phyloP scores from a whole-genome alignment of 2,888 invertebrate genomes.

The Automeris io region DNA sequence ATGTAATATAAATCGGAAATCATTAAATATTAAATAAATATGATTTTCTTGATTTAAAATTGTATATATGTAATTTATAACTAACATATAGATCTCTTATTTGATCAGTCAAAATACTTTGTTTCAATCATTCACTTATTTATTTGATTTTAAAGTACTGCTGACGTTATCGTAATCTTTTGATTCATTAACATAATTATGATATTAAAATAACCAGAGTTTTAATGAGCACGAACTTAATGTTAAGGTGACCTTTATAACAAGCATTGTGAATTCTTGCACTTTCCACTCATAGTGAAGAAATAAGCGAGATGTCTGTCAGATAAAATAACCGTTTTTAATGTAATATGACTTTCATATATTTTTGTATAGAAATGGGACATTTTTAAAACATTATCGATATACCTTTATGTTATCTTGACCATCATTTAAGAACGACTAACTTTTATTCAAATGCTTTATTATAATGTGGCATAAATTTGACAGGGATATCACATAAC shows the following conservation, averaged over 20 bases:
- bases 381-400: too few relatives aligned
- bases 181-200: conserved; percentile 23
- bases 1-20: neutral
- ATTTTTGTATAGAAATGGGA: too few relatives aligned
- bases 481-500: too few relatives aligned
- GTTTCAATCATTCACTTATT: neutral
- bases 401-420: too few relatives aligned
- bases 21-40: neutral
- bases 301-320: too few relatives aligned
- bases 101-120: neutral
- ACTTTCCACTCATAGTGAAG: neutral
- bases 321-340: too few relatives aligned
- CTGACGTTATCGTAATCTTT: conserved; percentile 17
- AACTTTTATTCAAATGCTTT: too few relatives aligned
- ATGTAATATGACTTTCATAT: too few relatives aligned
- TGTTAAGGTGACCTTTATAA: conserved; percentile 5
- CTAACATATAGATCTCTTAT: neutral
- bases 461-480: too few relatives aligned
- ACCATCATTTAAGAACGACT: too few relatives aligned
- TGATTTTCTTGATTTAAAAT: neutral
- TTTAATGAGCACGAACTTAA: conserved; percentile 19
- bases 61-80: neutral
- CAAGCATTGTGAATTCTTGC: neutral
- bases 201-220: conserved; percentile 32
- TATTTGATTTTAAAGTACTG: conserved; percentile 10